phyloP scores from a whole-genome alignment of 2,113 vertebrate genomes.

The Pachypanchax playfairii region DNA sequence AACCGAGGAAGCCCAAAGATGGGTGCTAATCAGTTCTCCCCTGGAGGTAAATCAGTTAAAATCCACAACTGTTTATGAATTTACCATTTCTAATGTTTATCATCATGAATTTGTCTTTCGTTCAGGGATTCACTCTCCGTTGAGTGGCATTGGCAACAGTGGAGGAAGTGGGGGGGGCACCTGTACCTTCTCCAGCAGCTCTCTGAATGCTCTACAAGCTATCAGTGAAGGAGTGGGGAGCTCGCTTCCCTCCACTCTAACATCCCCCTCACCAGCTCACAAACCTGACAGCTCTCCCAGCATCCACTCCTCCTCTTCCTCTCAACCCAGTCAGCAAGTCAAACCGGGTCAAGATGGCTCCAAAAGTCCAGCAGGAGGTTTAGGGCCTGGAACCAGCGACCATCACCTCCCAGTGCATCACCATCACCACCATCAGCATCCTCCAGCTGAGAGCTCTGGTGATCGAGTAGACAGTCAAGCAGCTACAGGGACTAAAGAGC shows the following conservation, averaged over 20 bases:
- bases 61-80: not conserved
- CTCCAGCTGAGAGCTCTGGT: conserved; percentile 85
- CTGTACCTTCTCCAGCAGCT: conserved; percentile 94
- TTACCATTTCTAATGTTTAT: not conserved
- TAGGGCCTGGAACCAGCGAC: conserved; percentile 57
- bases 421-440: conserved; percentile 72
- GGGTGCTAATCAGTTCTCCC: conserved; percentile 92
- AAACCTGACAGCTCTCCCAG: conserved; percentile 91
- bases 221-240: conserved; percentile 98
- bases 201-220: conserved; percentile 94
- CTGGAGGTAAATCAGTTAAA: conserved; percentile 84
- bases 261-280: conserved; percentile 85
- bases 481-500: conserved; percentile 78
- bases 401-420: conserved; percentile 71
- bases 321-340: conserved; percentile 71
- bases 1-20: conserved; percentile 97
- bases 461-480: conserved; percentile 88
- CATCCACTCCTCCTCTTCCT: conserved; percentile 77
- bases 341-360: conserved; percentile 75
- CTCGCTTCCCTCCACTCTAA: conserved; percentile 89
- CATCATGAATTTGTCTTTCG: conserved; percentile 8
- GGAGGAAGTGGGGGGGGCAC: conserved; percentile 72
- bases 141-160: conserved; percentile 85
- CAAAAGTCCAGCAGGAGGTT: conserved; percentile 82
- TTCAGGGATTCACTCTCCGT: conserved; percentile 91